Base-by-base conservation (phyloP, 2,888 invertebrate genomes). In the Eueremaeus valkanovi region DNA sequence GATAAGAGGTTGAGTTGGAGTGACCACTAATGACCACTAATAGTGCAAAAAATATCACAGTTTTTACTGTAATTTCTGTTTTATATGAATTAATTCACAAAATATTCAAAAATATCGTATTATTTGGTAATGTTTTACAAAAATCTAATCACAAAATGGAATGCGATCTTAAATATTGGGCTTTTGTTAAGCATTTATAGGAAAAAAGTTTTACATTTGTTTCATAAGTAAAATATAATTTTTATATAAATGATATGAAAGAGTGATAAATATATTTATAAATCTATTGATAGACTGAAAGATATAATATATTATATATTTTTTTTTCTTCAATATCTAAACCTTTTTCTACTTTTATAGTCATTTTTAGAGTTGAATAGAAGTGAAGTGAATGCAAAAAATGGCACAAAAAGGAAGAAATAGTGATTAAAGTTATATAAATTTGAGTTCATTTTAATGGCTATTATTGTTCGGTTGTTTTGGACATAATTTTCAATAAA, bases 11-110 rank as follows among this genome's bases (percentile, higher is more conserved):
- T n/a, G 36, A 58, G 36, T 66, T 36, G 16, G 66, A 66, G 66
- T 61, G 61, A 61, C n/a, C n/a, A n/a, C n/a, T n/a, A n/a, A n/a
- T n/a, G n/a, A n/a, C 11, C 61, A 61, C 31, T 61, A 61, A 61
- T 24, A 29, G 66, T 66, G 33, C 11, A 66, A 66, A n/a, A n/a
- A 66, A 66, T 66, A 66, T 66, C 66, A 66, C 66, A 66, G 66
- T 36, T 66, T 66, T 36, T 66, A 66, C 66, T 66, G 66, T 66
- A 66, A 66, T 66, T 66, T 36, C 66, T 2, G 9, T 36, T 29
- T 58, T 31, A 29, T n/a, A 66, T 66, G 21, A 33, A 66, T 33
- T 36, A 18, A 66, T 33, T 36, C 9, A 66, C 18, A 29, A 29
- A 58, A 58, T n/a, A 66, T 21, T n/a, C n/a, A n/a, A n/a, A n/a